Conservation (phyloP, 1,140 invertebrate species). For the Chrysopa pallens region DNA sequence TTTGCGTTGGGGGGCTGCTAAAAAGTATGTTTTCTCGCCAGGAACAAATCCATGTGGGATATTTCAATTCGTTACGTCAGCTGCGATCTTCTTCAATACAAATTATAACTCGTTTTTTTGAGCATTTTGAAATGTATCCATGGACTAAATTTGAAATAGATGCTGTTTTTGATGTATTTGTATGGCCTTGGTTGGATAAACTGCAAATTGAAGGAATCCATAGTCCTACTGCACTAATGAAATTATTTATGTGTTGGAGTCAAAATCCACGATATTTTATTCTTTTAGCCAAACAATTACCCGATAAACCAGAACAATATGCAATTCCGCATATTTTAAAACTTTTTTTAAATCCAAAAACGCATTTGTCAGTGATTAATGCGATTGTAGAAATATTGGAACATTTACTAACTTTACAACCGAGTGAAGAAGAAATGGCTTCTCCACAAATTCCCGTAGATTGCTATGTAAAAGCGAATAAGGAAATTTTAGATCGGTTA, state of each 20-base stretch:
- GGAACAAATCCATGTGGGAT: slow-evolving; percentile 37
- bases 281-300: slow-evolving; percentile 42
- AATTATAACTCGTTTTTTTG: slow-evolving; percentile 54
- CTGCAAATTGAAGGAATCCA: slow-evolving; percentile 65
- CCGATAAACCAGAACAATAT: slow-evolving; percentile 23
- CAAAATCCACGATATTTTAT: slow-evolving; percentile 55
- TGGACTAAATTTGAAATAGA: slow-evolving; percentile 56
- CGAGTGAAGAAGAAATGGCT: slow-evolving; percentile 31
- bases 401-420: slow-evolving; percentile 48
- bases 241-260: slow-evolving; percentile 59
- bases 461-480: slow-evolving; percentile 14
- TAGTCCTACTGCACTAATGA: slow-evolving; percentile 63
- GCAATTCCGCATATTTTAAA: slow-evolving; percentile 46
- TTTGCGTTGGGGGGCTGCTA: slow-evolving; percentile 45
- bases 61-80: slow-evolving; percentile 44
- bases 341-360: slow-evolving; percentile 47
- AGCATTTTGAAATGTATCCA: slow-evolving; percentile 54
- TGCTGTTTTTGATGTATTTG: slow-evolving; percentile 52
- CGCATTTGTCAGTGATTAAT: slow-evolving; percentile 40
- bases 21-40: slow-evolving; percentile 33
- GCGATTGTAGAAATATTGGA: slow-evolving; percentile 62
- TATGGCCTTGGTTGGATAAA: slow-evolving; percentile 67
- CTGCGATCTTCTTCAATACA: slow-evolving; percentile 38
- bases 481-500: slow-evolving; percentile 12
- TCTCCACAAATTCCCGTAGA: slow-evolving; percentile 15